These are phyloP conservation scores for Nothocercus julius DNA, from an alignment of 2,113 vertebrate genomes.

Conservation along the genomic window DNA sequence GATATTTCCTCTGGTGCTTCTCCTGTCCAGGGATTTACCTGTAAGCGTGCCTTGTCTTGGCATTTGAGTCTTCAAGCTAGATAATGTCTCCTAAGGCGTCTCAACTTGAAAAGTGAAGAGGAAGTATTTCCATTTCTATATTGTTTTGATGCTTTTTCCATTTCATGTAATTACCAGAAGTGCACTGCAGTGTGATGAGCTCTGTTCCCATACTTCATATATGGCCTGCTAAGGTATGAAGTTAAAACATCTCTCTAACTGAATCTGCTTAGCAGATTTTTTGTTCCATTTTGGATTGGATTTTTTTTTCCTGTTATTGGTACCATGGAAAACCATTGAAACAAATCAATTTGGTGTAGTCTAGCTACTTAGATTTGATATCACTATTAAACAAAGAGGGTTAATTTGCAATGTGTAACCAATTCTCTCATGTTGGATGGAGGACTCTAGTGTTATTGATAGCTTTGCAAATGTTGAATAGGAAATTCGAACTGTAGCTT, in stretches of 20 bases:
- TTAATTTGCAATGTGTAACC: neutral
- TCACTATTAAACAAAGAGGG: neutral
- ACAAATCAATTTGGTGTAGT: neutral
- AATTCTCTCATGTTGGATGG: neutral
- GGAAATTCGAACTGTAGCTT: neutral
- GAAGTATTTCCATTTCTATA: neutral
- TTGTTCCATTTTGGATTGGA: neutral
- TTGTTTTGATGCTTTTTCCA: neutral
- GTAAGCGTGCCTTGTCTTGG: neutral
- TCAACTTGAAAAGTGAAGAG: neutral
- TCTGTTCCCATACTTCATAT: neutral
- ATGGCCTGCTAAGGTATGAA: neutral
- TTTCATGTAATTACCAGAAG: neutral
- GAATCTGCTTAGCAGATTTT: neutral
- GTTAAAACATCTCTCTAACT: neutral
- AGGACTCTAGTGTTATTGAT: neutral
- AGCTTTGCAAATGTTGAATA: neutral
- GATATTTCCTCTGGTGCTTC: neutral
- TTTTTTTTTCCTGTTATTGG: neutral
- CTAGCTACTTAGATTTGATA: neutral
- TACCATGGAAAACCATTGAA: neutral
- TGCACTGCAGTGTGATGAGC: neutral
- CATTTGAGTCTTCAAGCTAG: neutral
- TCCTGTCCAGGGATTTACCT: neutral
- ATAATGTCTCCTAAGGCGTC: neutral